Conservation (phyloP, 2,797 vertebrate genomes). For the Pyrocephalus nanus region DNA sequence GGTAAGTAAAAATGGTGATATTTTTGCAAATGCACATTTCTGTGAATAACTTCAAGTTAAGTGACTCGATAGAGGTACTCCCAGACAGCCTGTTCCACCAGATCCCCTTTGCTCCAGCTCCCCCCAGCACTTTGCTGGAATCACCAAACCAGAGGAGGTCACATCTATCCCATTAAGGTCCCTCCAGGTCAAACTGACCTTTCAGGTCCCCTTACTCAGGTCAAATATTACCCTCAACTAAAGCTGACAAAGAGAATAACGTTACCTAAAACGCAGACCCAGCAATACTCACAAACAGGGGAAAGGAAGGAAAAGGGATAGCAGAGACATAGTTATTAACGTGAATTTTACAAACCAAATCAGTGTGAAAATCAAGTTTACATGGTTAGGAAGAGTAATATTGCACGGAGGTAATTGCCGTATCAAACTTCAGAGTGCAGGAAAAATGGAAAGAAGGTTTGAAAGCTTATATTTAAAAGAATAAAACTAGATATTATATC, state of each 20-base stretch:
- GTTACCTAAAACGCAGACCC: background rate
- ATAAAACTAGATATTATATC: background rate
- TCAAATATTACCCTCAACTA: background rate
- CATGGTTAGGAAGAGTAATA: background rate
- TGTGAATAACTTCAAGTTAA: background rate
- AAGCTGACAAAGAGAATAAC: background rate
- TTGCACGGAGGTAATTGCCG: background rate
- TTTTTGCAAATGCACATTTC: background rate
- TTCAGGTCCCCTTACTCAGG: background rate
- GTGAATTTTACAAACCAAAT: background rate
- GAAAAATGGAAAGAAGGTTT: background rate
- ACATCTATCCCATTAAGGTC: background rate
- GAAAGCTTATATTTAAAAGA: background rate
- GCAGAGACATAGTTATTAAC: background rate
- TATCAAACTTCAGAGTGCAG: background rate
- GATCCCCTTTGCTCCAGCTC: background rate
- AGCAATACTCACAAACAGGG: background rate
- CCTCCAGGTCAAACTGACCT: background rate
- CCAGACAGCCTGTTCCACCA: background rate
- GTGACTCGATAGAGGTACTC: background rate
- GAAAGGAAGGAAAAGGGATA: background rate
- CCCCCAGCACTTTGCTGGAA: background rate
- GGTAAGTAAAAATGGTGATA: background rate
- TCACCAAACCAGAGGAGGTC: background rate
- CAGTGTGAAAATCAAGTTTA: slow-evolving; percentile 28